Base-by-base conservation (phyloP, 2,113 vertebrate genomes). In the Agapornis roseicollis region DNA sequence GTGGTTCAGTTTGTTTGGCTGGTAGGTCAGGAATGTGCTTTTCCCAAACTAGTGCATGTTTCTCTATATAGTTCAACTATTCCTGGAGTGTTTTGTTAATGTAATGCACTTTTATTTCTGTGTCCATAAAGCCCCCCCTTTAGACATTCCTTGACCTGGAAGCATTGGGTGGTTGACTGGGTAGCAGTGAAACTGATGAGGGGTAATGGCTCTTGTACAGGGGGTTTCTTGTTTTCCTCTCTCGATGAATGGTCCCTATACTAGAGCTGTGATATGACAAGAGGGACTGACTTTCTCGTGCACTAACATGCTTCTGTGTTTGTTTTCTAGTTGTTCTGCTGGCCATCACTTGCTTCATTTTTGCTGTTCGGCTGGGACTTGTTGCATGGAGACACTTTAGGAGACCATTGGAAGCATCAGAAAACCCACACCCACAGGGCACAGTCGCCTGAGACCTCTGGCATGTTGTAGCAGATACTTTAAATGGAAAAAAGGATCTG, bases 301-400 rank as follows among this genome's bases (percentile, higher is more conserved):
- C 35, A 44, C 18, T 92, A 42, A 73, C 11, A 2, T 4, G 4
- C 2, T 52, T 13, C 29, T 92, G 9, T 89, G 31, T 35, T 86
- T 91, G 92, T 37, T 6, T 79, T 47, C 78, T 50, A 94, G 96
- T 82, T 80, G 91, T 90, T 27, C 63, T 97, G 37, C 88, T 98
- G 93, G 68, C 37, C 11, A 29, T 78, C 52, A 74, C 89, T 1
- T 97, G 96, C n/a, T 64, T 94, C 35, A 65, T 95, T 42, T 97
- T 97, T 72, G 73, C 33, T 80, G 28, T 92, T 65, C 96, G 94
- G 0, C 79, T 98, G 79, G 90, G 78, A 22, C 35, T 97, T 1
- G 95, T 97, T 16, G 4, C 19, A 1, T 89, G 93, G 94, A 97
- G 85, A 37, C 92, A 95, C 44, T 73, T 31, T 12, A 96, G 70